Conservation (phyloP, 2,113 vertebrate species). For the Brienomyrus brachyistius region DNA sequence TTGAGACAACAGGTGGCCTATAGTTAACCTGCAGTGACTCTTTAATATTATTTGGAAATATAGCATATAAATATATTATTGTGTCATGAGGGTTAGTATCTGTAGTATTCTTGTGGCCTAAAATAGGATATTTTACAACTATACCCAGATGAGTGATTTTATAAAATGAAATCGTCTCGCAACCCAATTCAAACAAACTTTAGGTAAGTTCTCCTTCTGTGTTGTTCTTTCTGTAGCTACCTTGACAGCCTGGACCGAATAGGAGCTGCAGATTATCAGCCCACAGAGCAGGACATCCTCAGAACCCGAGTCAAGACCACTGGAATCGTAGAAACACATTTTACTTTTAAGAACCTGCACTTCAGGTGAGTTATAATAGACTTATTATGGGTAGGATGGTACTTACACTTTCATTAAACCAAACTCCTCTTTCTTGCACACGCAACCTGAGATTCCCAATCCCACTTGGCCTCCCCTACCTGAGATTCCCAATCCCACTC, state of each 20-base stretch:
- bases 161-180: neutral
- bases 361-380: neutral
- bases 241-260: constrained; percentile 14
- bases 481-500: neutral
- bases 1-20: neutral
- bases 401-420: neutral
- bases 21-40: neutral
- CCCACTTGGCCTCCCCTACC: neutral
- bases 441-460: neutral
- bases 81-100: neutral
- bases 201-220: neutral
- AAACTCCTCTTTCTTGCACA: neutral
- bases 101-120: neutral
- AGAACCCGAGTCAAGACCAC: neutral
- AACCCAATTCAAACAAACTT: neutral
- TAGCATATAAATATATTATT: neutral
- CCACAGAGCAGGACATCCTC: neutral
- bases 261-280: constrained; percentile 11
- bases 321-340: neutral
- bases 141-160: neutral
- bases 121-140: neutral
- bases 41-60: neutral
- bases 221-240: neutral
- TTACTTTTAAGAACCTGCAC: neutral
- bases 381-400: neutral